These are phyloP conservation scores for Ormyrus rosae DNA, from an alignment of 2,888 invertebrate genomes.

Conservation along the genomic window DNA sequence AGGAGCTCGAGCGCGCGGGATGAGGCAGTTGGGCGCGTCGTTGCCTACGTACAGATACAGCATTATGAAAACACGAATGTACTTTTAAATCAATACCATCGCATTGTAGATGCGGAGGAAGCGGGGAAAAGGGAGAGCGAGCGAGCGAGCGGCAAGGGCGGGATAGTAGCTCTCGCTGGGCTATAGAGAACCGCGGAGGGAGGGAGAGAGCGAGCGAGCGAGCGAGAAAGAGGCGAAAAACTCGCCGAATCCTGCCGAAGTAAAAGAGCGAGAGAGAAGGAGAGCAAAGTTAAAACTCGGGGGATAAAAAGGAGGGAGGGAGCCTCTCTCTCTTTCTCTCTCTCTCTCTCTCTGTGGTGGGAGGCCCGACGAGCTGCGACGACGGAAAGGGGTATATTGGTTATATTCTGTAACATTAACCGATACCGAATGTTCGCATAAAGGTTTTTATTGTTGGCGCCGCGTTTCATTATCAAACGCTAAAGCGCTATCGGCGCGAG, in stretches of 20 bases:
- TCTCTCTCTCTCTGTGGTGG: no score
- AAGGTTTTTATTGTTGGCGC: slow-evolving; percentile 65
- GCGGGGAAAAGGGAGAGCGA: slow-evolving; percentile 62
- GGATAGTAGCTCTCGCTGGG: no score
- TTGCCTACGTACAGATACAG: slow-evolving; percentile 74
- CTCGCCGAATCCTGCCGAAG: slow-evolving; percentile 52
- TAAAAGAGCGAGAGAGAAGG: slow-evolving; percentile 60
- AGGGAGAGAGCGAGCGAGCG: slow-evolving; percentile 52
- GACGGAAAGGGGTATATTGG: slow-evolving; percentile 60
- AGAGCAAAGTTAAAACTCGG: slow-evolving; percentile 55
- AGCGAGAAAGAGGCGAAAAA: slow-evolving; percentile 47
- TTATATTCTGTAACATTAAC: slow-evolving; percentile 70
- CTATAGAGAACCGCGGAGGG: slow-evolving; percentile 54
- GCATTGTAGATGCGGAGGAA: slow-evolving; percentile 71
- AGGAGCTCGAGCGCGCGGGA: slow-evolving; percentile 51
- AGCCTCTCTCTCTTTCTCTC: no score
- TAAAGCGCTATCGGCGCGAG: slow-evolving; percentile 53
- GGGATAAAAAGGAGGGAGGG: slow-evolving; percentile 42
- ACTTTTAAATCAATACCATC: slow-evolving; percentile 77
- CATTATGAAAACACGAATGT: slow-evolving; percentile 77
- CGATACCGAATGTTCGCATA: slow-evolving; percentile 66
- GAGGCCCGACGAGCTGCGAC: slow-evolving; percentile 30
- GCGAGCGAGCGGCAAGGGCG: slow-evolving; percentile 59
- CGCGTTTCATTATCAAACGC: slow-evolving; percentile 61
- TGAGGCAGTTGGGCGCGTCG: slow-evolving; percentile 70